A percentile compares a stretch with the other conserved stretches of the same genome.
These are phyloP conservation scores for Phaethon lepturus DNA, from an alignment of 2,113 vertebrate genomes.

Conservation along the genomic window DNA sequence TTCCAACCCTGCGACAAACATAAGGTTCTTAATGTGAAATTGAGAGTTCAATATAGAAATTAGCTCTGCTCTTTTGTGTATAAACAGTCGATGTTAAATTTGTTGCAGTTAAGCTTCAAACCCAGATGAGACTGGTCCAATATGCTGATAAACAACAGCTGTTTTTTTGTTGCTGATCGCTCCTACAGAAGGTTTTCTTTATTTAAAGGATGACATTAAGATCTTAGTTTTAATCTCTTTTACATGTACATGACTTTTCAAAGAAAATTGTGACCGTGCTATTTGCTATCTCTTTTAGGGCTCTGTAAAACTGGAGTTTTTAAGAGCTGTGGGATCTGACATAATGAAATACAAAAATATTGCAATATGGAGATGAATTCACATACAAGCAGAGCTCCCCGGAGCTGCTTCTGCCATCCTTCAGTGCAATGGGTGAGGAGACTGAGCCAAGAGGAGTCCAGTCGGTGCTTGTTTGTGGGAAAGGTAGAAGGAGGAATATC, in stretches of 20 bases:
- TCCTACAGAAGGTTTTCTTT: not conserved
- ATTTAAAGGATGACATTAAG: not conserved
- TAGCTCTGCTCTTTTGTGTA: not conserved
- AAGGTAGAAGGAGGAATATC: not conserved
- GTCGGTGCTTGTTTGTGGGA: not conserved
- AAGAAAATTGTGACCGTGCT: not conserved
- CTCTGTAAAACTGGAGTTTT: not conserved
- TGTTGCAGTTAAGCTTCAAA: not conserved
- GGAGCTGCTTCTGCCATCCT: not conserved
- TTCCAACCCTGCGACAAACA: slow-evolving; percentile 81
- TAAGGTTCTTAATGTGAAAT: not conserved
- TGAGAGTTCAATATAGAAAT: not conserved
- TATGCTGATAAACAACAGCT: not conserved
- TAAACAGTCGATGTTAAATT: not conserved
- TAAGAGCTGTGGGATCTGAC: not conserved
- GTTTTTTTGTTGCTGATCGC: not conserved
- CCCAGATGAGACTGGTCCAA: not conserved
- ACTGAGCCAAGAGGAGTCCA: not conserved
- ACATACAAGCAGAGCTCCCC: not conserved
- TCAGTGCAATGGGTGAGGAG: not conserved
- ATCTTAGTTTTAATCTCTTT: not conserved
- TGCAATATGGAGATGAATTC: not conserved
- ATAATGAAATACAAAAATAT: not conserved
- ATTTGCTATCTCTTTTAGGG: not conserved
- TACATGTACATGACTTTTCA: not conserved